Base-by-base conservation (phyloP, 2,113 vertebrate genomes). In the Meriones unguiculatus region DNA sequence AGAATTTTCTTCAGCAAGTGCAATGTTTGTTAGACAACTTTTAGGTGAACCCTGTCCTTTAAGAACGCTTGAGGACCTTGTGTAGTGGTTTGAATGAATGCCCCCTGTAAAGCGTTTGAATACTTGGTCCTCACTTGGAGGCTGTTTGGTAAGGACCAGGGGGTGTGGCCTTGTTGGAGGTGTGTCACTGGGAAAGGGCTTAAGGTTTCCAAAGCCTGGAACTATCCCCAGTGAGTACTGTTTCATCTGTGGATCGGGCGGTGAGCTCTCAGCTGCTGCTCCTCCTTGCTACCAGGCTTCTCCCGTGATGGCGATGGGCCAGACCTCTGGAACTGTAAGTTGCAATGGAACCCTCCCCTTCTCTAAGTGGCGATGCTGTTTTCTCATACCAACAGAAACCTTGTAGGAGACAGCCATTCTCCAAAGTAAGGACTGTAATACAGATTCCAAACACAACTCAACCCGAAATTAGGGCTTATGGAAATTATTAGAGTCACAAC, bases 391-490 rank as follows among this genome's bases (percentile, higher is more conserved):
- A 41, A 84, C 17, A 80, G 77, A 80, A 18, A 35, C 46, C 52
- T 88, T 50, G 0, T 32, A 32, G 96, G 59, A 89, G 54, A 46
- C 50, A 95, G 90, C 84, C 6, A 1, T 75, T 20, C 90, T 1
- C 46, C 14, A 95, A 14, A 12, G 12, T 72, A 77, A 78, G 41
- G 59, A 90, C 32, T 77, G 46, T 5, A 52, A 13, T 38, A n/a
- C 46, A 84, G 28, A 92, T 84, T 90, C 85, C 87, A 91, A 93
- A 91, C 15, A 46, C 10, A 87, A 15, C 41, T 84, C 69, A 72
- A 50, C 2, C 25, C 9, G 35, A 57, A 64, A 4, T 0, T 72
- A 88, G 87, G 54, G 11, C 14, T 65, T 78, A 73, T 8, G 35
- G 75, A 81, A 81, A 35, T 14, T 14, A n/a, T 28, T 35, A 59